Base-by-base conservation (phyloP, 53 echinoderm and acorn worm species). In the Paracentrotus lividus region DNA sequence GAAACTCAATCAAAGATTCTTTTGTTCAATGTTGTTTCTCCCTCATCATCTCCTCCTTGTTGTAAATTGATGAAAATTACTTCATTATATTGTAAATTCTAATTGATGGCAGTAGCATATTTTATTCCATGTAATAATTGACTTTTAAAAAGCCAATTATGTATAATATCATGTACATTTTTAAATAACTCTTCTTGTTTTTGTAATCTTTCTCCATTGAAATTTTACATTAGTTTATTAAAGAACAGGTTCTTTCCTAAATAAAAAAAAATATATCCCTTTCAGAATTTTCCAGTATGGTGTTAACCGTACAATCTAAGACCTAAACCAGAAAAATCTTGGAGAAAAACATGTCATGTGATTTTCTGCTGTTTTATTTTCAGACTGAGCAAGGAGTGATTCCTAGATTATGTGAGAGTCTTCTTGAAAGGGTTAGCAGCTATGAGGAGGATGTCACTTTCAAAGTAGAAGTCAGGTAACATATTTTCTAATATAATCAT, bases 391-490 rank as follows among this genome's bases (percentile, higher is more conserved):
- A 42, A 75, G 77, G 92, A 31, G 52, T 72, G 6, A 98, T 98
- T 77, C 98, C 98, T 64, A 93, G 98, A 65, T 94, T 98, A 49
- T 96, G 97, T 93, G 96, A 98, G 85, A 96, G 97, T 40, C 94
- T 98, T 76, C 96, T 97, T 34, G 95, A 94, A 23, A 91, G 95
- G 43, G 93, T 98, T 7, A 95, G 94, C 84, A 95, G 97, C 93
- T 95, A 95, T 76, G 95, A 96, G 55, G 96, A 95, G 40, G 98
- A 96, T 90, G 93, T 98, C 54, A 98, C 97, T 52, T 98, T 95
- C 95, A 97, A 98, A 85, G 96, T 98, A 87, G 98, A 98, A 97
- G 97, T 98, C 95, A 98, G 97, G 98, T 98, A 93, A 67, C 49
- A 61, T 77, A 42, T 42, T 34, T 68, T n/a, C n/a, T n/a, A n/a